phyloP scores from a whole-genome alignment of 2,888 invertebrate species.

The Eilema depressum region DNA sequence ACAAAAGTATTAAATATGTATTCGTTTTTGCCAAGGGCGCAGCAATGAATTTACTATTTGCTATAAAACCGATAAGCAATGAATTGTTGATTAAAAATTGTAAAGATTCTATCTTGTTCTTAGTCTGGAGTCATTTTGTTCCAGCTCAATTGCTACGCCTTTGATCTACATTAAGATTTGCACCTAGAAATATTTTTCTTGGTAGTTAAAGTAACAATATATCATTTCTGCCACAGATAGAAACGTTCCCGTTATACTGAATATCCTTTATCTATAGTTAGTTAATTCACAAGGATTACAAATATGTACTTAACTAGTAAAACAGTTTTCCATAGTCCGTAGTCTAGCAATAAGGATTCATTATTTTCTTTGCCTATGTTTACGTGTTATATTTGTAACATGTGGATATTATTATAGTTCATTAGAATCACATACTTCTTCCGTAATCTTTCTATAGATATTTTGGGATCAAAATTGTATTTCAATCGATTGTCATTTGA shows the following conservation, averaged over 20 bases:
- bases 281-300: slow-evolving; percentile 61
- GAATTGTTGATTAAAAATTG: background rate
- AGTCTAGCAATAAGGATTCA: slow-evolving; percentile 63
- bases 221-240: slow-evolving; percentile 46
- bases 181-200: slow-evolving; percentile 46
- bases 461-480: slow-evolving; percentile 81
- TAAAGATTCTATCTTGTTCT: slow-evolving; percentile 1
- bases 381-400: slow-evolving; percentile 21
- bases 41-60: background rate
- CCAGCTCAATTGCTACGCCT: background rate
- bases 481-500: slow-evolving; percentile 53
- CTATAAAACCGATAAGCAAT: background rate
- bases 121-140: background rate
- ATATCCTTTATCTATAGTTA: slow-evolving; percentile 56
- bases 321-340: slow-evolving; percentile 75
- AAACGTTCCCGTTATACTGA: slow-evolving; percentile 49
- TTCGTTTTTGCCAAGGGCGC: slow-evolving; percentile 21
- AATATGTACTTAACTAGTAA: slow-evolving; percentile 78
- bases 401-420: slow-evolving; percentile 31
- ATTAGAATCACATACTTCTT: slow-evolving; percentile 12
- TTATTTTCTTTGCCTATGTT: slow-evolving; percentile 55
- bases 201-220: slow-evolving; percentile 46
- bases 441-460: slow-evolving; percentile 23
- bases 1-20: slow-evolving; percentile 21
- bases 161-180: slow-evolving; percentile 34